Conservation (phyloP, 2,797 vertebrate species). For the Synaphobranchus kaupii region DNA sequence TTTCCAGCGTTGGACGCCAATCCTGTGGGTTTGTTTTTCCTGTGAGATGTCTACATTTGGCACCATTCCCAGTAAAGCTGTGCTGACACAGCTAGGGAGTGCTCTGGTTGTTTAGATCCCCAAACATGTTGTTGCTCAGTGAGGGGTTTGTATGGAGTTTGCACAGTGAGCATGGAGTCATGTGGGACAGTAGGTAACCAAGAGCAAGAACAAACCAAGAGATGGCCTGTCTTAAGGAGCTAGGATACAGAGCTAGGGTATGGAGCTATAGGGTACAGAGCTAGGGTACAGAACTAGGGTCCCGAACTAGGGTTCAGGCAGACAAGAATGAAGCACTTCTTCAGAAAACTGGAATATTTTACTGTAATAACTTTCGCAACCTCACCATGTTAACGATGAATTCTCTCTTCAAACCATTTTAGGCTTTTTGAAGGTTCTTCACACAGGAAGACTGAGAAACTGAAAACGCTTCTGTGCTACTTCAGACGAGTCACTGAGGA, state of each 20-base stretch:
- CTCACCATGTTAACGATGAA: not conserved
- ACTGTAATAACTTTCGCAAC: not conserved
- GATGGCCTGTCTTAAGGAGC: not conserved
- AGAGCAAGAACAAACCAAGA: not conserved
- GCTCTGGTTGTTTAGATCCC: constrained; percentile 27
- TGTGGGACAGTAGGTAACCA: not conserved
- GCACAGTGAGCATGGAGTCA: not conserved
- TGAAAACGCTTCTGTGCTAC: constrained; percentile 95
- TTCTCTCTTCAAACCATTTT: constrained; percentile 49
- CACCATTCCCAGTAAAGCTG: constrained; percentile 58
- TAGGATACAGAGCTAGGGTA: no score
- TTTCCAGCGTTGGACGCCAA: constrained; percentile 48
- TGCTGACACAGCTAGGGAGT: not conserved
- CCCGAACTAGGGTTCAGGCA: not conserved
- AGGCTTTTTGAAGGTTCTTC: constrained; percentile 92
- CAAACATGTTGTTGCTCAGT: not conserved
- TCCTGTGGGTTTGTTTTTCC: constrained; percentile 45
- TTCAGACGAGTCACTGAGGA: constrained; percentile 89
- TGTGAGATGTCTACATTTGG: constrained; percentile 64
- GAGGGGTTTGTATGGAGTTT: not conserved
- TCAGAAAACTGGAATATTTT: not conserved
- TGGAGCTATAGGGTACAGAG: no score
- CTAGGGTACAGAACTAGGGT: not conserved
- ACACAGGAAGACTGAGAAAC: constrained; percentile 87
- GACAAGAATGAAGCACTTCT: not conserved